Evolutionary conservation across 2,888 invertebrate species (phyloP).

Genomic region (Apocheima hispidaria): DNA sequence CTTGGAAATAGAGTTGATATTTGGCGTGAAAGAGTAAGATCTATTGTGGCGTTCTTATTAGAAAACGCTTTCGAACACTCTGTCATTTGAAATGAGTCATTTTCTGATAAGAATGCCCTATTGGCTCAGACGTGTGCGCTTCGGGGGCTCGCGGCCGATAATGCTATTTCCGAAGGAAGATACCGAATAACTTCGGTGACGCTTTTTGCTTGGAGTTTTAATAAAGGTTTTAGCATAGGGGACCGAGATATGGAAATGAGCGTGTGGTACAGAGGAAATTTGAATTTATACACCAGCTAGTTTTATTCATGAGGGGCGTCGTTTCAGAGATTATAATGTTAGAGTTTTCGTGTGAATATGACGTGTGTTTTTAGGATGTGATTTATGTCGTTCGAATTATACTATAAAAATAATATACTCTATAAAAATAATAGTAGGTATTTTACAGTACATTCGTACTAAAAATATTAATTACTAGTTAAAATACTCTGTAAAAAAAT

Average conservation of each 20-base stretch:
- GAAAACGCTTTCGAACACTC: conserved; percentile 81
- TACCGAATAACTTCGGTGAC: conserved; percentile 80
- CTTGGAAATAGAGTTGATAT: conserved; percentile 50
- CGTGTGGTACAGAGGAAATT: conserved; percentile 84
- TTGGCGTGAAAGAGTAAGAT: conserved; percentile 39
- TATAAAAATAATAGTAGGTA: too few relatives aligned
- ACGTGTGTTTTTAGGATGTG: conserved; percentile 53
- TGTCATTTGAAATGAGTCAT: conserved; percentile 90
- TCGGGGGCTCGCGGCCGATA: conserved; percentile 76
- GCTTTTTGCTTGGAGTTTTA: conserved; percentile 84
- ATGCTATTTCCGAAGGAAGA: conserved; percentile 84
- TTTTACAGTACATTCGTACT: too few relatives aligned
- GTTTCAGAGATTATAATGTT: conserved; percentile 61
- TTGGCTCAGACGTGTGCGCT: conserved; percentile 85
- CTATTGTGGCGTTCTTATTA: conserved; percentile 67
- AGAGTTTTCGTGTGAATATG: conserved; percentile 60
- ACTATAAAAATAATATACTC: too few relatives aligned
- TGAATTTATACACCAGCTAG: conserved; percentile 85
- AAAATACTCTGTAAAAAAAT: too few relatives aligned
- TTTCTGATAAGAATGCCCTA: conserved; percentile 90
- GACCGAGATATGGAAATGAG: conserved; percentile 84
- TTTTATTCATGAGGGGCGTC: conserved; percentile 79
- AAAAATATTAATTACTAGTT: too few relatives aligned
- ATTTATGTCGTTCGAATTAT: conserved; percentile 46
- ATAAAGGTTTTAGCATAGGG: conserved; percentile 75